A percentile compares a stretch with the other conserved stretches of the same genome.
Evolutionary conservation across 2,797 vertebrate genomes (phyloP).

Genomic region (Coregonus ussuriensis): DNA sequence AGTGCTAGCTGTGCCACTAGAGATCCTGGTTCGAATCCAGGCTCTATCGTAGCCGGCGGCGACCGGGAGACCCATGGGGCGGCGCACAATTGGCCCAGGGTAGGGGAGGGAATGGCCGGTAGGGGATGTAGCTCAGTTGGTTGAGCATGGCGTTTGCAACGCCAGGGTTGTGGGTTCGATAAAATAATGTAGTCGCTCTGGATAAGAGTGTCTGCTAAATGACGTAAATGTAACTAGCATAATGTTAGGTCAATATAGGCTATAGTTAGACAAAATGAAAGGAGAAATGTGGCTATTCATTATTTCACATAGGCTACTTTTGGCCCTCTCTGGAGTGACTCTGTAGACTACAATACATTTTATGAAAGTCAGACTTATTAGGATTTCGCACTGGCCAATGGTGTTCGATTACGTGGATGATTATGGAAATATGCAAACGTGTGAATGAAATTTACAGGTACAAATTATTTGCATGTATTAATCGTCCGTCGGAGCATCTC

Average conservation of each 20-base stretch:
- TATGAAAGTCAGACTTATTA: background rate
- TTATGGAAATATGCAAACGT: background rate
- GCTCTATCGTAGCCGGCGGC: too few relatives aligned
- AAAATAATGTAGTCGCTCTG: too few relatives aligned
- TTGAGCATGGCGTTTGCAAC: too few relatives aligned
- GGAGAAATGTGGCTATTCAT: background rate
- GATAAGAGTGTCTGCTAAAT: too few relatives aligned
- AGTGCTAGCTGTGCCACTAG: too few relatives aligned
- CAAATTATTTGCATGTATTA: slow-evolving; percentile 51
- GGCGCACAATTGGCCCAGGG: too few relatives aligned
- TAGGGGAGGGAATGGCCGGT: too few relatives aligned
- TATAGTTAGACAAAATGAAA: background rate
- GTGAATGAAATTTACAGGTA: slow-evolving; percentile 24
- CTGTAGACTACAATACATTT: background rate
- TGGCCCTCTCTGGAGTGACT: too few relatives aligned
- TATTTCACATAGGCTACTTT: background rate
- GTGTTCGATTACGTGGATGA: background rate
- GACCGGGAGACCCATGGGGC: too few relatives aligned
- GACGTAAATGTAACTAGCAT: background rate
- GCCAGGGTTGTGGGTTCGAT: too few relatives aligned
- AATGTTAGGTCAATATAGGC: background rate
- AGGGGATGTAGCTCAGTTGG: too few relatives aligned
- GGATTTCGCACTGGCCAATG: background rate
- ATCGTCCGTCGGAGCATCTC: slow-evolving; percentile 9
- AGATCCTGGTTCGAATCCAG: too few relatives aligned